Evolutionary conservation across 2,888 invertebrate species (phyloP).

Genomic region (Lasius fuliginosus): DNA sequence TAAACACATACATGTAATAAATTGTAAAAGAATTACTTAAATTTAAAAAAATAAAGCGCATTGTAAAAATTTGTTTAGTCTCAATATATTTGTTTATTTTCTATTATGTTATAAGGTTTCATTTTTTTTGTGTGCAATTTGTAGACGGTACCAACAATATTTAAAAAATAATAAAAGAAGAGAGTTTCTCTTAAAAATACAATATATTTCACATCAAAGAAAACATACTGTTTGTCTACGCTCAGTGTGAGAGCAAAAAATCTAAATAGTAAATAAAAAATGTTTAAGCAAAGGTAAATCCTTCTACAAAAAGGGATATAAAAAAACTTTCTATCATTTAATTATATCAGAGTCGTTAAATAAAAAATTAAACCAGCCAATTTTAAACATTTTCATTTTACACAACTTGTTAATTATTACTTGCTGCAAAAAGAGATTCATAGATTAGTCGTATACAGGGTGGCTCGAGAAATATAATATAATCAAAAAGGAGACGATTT

Average conservation of each 20-base stretch:
- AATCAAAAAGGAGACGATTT: not conserved
- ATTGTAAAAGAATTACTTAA: not conserved
- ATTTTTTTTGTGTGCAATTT: constrained; percentile 4
- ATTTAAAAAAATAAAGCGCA: not conserved
- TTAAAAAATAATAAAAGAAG: not conserved
- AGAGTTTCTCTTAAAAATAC: not conserved
- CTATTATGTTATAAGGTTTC: not conserved
- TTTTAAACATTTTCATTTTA: constrained; percentile 1
- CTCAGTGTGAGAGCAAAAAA: not conserved
- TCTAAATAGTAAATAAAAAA: not conserved
- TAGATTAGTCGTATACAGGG: not conserved
- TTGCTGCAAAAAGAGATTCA: not conserved
- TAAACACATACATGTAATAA: not conserved
- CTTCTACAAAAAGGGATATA: not conserved
- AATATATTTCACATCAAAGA: not conserved
- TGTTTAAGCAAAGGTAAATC: not conserved
- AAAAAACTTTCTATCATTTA: not conserved
- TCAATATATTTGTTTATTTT: constrained; percentile 18
- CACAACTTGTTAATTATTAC: not conserved
- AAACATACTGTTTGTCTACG: not conserved
- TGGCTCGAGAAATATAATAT: not conserved
- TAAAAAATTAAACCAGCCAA: not conserved
- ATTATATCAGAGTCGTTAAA: not conserved
- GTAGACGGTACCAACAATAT: not conserved
- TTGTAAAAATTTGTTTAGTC: not conserved